Evolutionary conservation across 2,113 vertebrate genomes (phyloP).

Genomic region (Fukomys damarensis): DNA sequence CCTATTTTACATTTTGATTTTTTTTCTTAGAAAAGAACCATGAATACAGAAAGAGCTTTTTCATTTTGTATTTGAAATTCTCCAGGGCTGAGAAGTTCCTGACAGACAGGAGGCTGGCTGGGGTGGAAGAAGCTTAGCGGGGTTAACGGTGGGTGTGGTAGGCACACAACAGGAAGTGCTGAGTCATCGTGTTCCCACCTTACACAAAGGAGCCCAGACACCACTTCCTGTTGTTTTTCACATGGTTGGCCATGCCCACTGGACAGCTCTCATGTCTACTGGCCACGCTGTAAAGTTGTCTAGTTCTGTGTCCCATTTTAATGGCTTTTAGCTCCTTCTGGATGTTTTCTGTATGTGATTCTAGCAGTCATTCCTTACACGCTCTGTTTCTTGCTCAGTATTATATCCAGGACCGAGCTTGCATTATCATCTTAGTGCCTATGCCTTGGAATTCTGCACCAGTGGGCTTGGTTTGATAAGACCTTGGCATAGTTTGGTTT

Average conservation of each 20-base stretch:
- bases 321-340: not conserved
- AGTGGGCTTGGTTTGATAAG: slow-evolving; percentile 2
- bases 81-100: slow-evolving; percentile 6
- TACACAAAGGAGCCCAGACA: slow-evolving; percentile 76
- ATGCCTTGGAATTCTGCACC: not conserved
- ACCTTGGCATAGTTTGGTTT: not conserved
- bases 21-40: not conserved
- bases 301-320: not conserved
- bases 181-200: slow-evolving; percentile 78
- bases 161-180: slow-evolving; percentile 74
- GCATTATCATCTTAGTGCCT: not conserved
- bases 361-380: not conserved
- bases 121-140: not conserved
- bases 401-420: not conserved
- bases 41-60: not conserved
- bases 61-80: slow-evolving; percentile 33
- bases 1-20: slow-evolving; percentile 36
- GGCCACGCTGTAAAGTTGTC: not conserved
- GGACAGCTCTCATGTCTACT: not conserved
- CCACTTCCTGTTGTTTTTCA: slow-evolving; percentile 81
- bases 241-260: slow-evolving; percentile 37
- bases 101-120: not conserved
- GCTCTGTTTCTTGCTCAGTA: not conserved
- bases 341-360: not conserved
- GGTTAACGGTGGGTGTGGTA: slow-evolving; percentile 62